Evolutionary conservation across 2,797 vertebrate genomes (phyloP).

Genomic region (Pitangus sulphuratus): DNA sequence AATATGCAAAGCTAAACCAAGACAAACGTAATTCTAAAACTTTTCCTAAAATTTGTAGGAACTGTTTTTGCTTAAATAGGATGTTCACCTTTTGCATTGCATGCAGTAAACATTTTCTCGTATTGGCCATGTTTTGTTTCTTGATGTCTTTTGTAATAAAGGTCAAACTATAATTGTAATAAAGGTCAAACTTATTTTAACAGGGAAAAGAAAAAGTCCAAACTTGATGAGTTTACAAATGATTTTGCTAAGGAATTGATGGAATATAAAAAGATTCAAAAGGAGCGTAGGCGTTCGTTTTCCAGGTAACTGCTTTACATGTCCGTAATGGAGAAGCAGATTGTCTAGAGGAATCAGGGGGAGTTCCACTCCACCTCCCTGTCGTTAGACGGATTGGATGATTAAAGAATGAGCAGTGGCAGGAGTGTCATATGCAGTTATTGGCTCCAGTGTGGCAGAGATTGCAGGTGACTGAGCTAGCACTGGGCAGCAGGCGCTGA

Average conservation of each 20-base stretch:
- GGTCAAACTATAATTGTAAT: constrained; percentile 67
- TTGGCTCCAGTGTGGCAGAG: constrained; percentile 44
- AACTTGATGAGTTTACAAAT: constrained; percentile 99
- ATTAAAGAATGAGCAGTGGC: constrained; percentile 68
- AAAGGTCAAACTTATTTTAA: constrained; percentile 78
- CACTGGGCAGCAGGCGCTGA: not conserved
- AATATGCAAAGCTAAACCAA: constrained; percentile 68
- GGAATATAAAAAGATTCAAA: constrained; percentile 98
- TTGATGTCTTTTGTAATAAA: constrained; percentile 69
- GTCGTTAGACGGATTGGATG: constrained; percentile 63
- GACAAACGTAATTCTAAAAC: constrained; percentile 57
- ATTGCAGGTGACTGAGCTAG: not conserved
- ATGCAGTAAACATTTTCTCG: constrained; percentile 72
- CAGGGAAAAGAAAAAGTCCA: constrained; percentile 93
- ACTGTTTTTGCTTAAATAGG: constrained; percentile 71
- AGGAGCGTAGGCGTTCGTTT: constrained; percentile 93
- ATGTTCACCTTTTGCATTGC: constrained; percentile 76
- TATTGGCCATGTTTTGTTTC: constrained; percentile 78
- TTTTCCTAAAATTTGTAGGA: constrained; percentile 68
- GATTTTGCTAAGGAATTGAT: constrained; percentile 99
- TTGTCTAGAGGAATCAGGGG: constrained; percentile 65
- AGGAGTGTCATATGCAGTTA: constrained; percentile 33
- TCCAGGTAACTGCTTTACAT: constrained; percentile 90
- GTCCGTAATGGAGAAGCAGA: constrained; percentile 78
- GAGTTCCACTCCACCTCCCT: constrained; percentile 56